These are phyloP conservation scores for Blera fallax DNA, from an alignment of 2,888 invertebrate genomes.

Conservation along the genomic window DNA sequence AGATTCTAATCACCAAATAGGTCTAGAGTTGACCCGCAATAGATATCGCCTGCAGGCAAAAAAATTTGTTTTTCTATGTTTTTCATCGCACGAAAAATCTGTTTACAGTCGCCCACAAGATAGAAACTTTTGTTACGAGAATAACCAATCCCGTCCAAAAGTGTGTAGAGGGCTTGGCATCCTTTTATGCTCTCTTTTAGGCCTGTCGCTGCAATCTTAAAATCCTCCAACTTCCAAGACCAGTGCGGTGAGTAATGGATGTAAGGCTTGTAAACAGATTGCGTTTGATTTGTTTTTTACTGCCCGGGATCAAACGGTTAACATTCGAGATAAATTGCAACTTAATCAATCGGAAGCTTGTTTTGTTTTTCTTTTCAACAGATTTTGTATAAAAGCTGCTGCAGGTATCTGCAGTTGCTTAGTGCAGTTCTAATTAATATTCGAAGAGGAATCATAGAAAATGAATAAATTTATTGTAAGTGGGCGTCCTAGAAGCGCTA, in stretches of 20 bases:
- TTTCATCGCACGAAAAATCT: too few relatives aligned
- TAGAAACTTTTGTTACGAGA: too few relatives aligned
- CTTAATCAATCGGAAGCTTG: background rate
- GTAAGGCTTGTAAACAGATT: too few relatives aligned
- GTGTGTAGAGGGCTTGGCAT: too few relatives aligned
- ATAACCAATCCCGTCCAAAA: too few relatives aligned
- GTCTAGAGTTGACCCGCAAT: background rate
- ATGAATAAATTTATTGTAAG: background rate
- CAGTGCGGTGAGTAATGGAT: too few relatives aligned
- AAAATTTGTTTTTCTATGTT: background rate
- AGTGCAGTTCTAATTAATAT: background rate
- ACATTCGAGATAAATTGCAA: background rate
- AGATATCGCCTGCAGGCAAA: background rate
- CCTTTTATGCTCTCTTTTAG: too few relatives aligned
- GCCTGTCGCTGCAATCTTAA: too few relatives aligned
- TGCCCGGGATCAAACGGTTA: background rate
- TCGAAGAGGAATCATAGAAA: background rate
- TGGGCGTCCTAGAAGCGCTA: background rate
- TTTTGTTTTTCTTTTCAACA: background rate
- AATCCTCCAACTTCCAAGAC: too few relatives aligned
- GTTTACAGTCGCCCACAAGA: too few relatives aligned
- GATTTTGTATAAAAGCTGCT: background rate
- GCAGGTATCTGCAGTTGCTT: background rate
- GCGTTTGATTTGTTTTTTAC: background rate
- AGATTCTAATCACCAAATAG: background rate